These are phyloP conservation scores for Pecten maximus DNA, from an alignment of 2,888 invertebrate genomes.

Conservation along the genomic window DNA sequence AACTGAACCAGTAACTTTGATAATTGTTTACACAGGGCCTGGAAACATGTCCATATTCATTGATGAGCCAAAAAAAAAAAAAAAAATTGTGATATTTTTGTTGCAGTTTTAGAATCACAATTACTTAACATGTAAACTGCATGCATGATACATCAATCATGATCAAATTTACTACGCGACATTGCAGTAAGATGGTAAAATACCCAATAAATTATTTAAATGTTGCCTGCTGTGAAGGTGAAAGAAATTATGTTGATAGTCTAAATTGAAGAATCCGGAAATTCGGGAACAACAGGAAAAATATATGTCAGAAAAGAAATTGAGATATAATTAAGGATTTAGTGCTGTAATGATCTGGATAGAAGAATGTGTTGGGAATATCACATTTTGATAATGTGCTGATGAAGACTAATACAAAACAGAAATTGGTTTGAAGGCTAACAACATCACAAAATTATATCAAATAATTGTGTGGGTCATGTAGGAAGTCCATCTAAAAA, in stretches of 20 bases:
- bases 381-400: background rate
- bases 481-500: background rate
- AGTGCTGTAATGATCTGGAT: background rate
- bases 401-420: constrained; percentile 6
- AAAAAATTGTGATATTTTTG: background rate
- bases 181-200: background rate
- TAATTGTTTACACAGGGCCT: background rate
- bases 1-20: background rate
- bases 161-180: background rate
- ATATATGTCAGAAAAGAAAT: background rate
- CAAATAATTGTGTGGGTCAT: background rate
- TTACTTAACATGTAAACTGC: background rate
- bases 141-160: background rate
- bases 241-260: background rate
- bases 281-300: background rate
- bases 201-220: background rate
- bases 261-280: background rate
- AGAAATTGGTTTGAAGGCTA: background rate
- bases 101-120: background rate
- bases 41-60: background rate
- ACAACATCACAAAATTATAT: constrained; percentile 15
- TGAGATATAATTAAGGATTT: background rate
- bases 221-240: background rate
- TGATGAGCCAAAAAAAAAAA: background rate
- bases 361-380: background rate